Evolutionary conservation across 1,140 invertebrate species (phyloP), one percentile per base, ranked within the genome.

Genomic region (Drosophila guanche): DNA sequence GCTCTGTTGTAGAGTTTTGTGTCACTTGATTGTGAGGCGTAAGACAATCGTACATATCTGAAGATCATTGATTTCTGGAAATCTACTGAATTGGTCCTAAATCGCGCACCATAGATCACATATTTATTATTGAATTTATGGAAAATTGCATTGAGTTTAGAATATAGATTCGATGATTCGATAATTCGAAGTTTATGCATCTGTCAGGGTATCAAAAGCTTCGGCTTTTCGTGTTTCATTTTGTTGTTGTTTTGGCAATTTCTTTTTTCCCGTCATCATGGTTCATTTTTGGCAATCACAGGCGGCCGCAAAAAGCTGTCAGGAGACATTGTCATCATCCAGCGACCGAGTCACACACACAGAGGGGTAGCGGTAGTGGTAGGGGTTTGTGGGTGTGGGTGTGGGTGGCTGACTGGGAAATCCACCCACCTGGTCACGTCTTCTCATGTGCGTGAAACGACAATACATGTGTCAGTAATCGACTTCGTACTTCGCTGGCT

Each of bases 201-300:
- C 7, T 12, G 33, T 37, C 33, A 37, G 33, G 0, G 33, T 37
- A 37, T 37, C 10, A 4, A 37, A 37, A 12, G 10, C 10, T 14
- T 41, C 8, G n/a, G 16, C 12, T 12, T 37, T 7, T 8, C 7
- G 12, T 37, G 43, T 45, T 20, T 20, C 16, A 20, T 8, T 53
- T 53, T 63, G 40, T 43, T 40, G 66, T 74, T 65, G 27, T 67
- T 67, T 76, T 73, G 76, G 83, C 83, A 81, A 88, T 86, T 77
- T 78, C 70, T 83, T 74, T 75, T 65, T 70, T 8, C 65, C 72
- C 80, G 80, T 88, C 83, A 88, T 88, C 78, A 83, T 79, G 62
- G 76, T 75, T 73, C 83, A 81, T 88, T 88, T 88, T 88, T 88
- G 70, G 78, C 83, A 88, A 88, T 88, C 83, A 88, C 84, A 76